Conservation (phyloP, 2,113 vertebrate genomes). For the Sus scrofa region T2T-Sscrofa CM000819.6:67670001-67670500, state of each 20-base stretch:
- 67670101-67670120: constrained; percentile 79
- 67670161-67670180: constrained; percentile 73
- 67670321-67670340: not conserved
- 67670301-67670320: not conserved
- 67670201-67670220: constrained; percentile 59
- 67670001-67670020: constrained; percentile 87
- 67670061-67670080: constrained; percentile 72
- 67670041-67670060: constrained; percentile 75
- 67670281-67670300: not conserved
- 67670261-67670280: not conserved
- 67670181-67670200: constrained; percentile 73
- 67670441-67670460: not conserved
- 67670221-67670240: constrained; percentile 56
- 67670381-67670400: not conserved
- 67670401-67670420: not conserved
- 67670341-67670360: not conserved
- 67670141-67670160: constrained; percentile 45
- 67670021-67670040: constrained; percentile 86
- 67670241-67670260: not conserved
- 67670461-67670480: not conserved
- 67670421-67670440: not conserved
- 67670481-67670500: not conserved
- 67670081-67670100: constrained; percentile 81
- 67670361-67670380: not conserved
- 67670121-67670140: constrained; percentile 75